A percentile compares a stretch with the other conserved stretches of the same genome.
These are phyloP conservation scores for Zapornia atra DNA, from an alignment of 2,113 vertebrate genomes.

Conservation along the genomic window DNA sequence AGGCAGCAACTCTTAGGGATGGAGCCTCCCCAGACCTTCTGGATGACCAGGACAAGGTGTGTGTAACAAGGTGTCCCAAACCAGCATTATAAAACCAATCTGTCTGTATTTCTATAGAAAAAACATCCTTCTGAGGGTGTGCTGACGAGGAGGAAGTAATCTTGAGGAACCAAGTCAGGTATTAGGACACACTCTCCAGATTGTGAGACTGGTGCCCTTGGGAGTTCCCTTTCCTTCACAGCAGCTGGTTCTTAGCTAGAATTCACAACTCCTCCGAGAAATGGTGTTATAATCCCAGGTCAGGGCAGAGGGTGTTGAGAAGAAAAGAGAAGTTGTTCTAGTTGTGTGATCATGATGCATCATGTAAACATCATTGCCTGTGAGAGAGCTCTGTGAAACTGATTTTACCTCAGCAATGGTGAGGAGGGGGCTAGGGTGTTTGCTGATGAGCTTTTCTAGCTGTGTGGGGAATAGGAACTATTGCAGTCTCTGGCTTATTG, in stretches of 20 bases:
- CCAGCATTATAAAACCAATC: not conserved
- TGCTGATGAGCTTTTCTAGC: not conserved
- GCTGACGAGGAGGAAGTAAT: not conserved
- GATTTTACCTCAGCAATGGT: not conserved
- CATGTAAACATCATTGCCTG: not conserved
- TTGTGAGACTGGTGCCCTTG: not conserved
- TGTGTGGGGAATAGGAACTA: not conserved
- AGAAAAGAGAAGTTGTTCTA: not conserved
- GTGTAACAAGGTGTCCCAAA: not conserved
- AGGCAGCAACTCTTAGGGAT: not conserved
- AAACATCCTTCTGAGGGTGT: not conserved
- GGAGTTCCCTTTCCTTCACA: not conserved
- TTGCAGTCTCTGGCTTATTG: not conserved
- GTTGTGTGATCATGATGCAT: not conserved
- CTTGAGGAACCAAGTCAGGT: not conserved
- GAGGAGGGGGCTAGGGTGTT: not conserved
- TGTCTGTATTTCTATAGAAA: not conserved
- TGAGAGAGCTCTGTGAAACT: not conserved
- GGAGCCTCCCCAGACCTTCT: not conserved
- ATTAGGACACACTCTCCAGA: not conserved
- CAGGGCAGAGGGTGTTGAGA: not conserved
- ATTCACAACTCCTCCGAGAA: not conserved
- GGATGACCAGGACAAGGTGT: not conserved
- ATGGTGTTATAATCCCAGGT: not conserved
- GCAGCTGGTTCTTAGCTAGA: not conserved